These are phyloP conservation scores for Papilio polytes DNA, from an alignment of 1,140 invertebrate species.

Conservation along the genomic window DNA sequence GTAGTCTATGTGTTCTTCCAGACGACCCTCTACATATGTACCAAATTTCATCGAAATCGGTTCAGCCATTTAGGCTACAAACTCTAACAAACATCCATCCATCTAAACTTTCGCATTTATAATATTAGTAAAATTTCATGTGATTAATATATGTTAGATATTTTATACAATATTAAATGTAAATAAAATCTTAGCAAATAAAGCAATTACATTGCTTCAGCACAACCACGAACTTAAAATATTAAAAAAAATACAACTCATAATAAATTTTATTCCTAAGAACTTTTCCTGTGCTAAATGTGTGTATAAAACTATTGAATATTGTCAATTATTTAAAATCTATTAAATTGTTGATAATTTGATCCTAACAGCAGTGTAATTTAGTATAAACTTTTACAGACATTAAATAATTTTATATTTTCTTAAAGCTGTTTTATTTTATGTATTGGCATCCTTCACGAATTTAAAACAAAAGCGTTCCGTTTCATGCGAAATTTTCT, in stretches of 20 bases:
- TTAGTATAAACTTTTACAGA: background rate
- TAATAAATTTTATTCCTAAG: background rate
- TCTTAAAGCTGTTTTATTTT: conserved; percentile 11
- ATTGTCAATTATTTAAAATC: too few species aligned
- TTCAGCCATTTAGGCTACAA: too few species aligned
- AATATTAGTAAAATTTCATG: background rate
- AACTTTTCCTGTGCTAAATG: background rate
- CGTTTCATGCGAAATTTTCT: background rate
- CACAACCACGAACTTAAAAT: conserved; percentile 73
- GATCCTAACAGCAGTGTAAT: background rate
- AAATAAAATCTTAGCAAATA: conserved; percentile 43
- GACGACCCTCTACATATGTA: too few species aligned
- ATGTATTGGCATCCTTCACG: background rate
- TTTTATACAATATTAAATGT: conserved; percentile 45
- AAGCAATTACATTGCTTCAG: conserved; percentile 70
- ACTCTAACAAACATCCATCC: too few species aligned
- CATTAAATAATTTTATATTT: background rate
- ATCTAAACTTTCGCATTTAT: too few species aligned
- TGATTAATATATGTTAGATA: conserved; percentile 35
- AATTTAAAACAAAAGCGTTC: background rate
- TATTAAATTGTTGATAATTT: too few species aligned
- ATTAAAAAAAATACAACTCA: conserved; percentile 31
- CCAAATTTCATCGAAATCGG: too few species aligned
- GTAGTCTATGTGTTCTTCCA: too few species aligned
- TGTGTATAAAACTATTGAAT: background rate